Base-by-base conservation (phyloP, 2,797 vertebrate species). In the Echiichthys vipera region DNA sequence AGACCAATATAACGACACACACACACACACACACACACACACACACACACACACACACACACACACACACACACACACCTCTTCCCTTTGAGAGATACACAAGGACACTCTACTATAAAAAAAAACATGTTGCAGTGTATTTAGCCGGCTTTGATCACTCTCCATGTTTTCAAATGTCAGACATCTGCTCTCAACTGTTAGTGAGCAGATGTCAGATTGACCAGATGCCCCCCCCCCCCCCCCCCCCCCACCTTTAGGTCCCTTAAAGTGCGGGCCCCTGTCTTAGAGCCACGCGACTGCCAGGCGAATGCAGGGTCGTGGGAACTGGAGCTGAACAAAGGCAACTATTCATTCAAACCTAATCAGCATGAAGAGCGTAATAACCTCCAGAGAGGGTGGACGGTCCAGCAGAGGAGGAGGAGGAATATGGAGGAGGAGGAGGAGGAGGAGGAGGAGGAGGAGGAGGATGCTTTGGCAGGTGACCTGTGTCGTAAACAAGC, bases 301-400 rank as follows among this genome's bases (percentile, higher is more conserved):
- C 91, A 91, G 89, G 93, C 88, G 92, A 94, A 89, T 80, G 92
- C 78, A 82, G 88, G 93, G 95, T 96, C 95, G 95, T 98, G 97
- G 97, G 97, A 98, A 98, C 94, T 81, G 63, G 67, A 15, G 50
- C 2, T 29, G 27, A 86, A 98, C 96, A 98, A 98, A 95, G 91
- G 91, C 29, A 3, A 65, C 92, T 81, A 95, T 96, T 96, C 95
- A 97, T 89, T 90, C 93, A 85, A 84, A 92, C 88, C 94, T 93
- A 95, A 94, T 94, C 95, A 94, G 95, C 94, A 86, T 94, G 94
- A 94, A 94, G 93, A 94, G 94, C 94, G 94, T 90, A 94, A 94
- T 94, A 91, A 95, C 90, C 93, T 90, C 90, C 87, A 89, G 83
- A 86, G 89, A 84, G 86, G 92, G 87, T 89, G 89, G 93, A 89